Percentiles rank a stretch among this genome's conserved stretches.
phyloP scores from a whole-genome alignment of 1,140 invertebrate genomes.

The Spodoptera litura region DNA sequence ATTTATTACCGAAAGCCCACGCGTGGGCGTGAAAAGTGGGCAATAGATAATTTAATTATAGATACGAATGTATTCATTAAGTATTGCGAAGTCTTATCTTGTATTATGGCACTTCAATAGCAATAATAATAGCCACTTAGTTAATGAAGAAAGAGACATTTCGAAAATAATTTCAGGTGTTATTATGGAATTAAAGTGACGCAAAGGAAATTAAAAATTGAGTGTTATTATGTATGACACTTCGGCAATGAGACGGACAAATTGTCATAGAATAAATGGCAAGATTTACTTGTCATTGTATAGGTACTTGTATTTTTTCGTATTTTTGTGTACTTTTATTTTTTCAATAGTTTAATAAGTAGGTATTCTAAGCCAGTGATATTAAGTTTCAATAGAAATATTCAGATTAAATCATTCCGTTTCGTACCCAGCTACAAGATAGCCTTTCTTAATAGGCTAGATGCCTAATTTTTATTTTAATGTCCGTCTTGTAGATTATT shows the following conservation, averaged over 20 bases:
- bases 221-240: background rate
- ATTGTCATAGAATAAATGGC: too few species aligned
- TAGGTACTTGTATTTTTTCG: too few species aligned
- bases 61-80: conserved; percentile 53
- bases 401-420: too few species aligned
- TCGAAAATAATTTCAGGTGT: background rate
- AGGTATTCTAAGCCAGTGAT: too few species aligned
- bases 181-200: background rate
- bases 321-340: too few species aligned
- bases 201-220: background rate
- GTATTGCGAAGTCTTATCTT: conserved; percentile 39
- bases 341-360: too few species aligned
- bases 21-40: conserved; percentile 54
- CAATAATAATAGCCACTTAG: background rate
- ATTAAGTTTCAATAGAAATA: too few species aligned
- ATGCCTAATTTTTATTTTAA: too few species aligned
- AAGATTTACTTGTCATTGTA: too few species aligned
- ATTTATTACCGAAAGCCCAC: conserved; percentile 52
- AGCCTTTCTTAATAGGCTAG: too few species aligned
- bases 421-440: too few species aligned
- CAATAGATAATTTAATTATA: conserved; percentile 61
- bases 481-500: too few species aligned
- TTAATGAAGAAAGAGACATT: background rate
- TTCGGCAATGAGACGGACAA: background rate
- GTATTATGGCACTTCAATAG: conserved; percentile 24